Percentiles rank a stretch among this genome's conserved stretches.
These are phyloP conservation scores for Trididemnum nubilum DNA, from an alignment of 23 tunicate species.

Conservation along the genomic window DNA sequence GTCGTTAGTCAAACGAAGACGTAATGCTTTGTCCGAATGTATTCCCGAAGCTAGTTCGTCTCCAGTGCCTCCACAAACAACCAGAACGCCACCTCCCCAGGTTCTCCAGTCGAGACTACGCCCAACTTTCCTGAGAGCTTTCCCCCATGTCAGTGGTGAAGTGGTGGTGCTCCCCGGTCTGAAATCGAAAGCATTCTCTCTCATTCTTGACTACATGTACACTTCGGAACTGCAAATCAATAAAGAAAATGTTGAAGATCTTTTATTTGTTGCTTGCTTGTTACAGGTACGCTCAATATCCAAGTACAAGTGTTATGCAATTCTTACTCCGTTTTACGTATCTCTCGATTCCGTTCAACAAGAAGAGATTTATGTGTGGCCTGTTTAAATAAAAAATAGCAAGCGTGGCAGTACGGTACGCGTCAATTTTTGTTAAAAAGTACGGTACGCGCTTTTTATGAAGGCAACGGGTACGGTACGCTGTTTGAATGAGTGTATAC, in stretches of 20 bases:
- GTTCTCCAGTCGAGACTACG: not conserved
- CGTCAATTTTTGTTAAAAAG: no score
- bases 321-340: no score
- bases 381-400: no score
- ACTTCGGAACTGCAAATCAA: slow-evolving; percentile 9
- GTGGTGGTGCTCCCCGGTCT: slow-evolving; percentile 43
- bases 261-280: slow-evolving; percentile 24
- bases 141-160: not conserved
- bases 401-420: no score
- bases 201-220: slow-evolving; percentile 47
- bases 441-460: no score
- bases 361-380: no score
- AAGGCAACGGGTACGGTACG: no score
- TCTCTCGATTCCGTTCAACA: no score
- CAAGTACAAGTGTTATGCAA: no score
- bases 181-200: slow-evolving; percentile 23
- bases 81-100: not conserved
- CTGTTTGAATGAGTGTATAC: no score
- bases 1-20: not conserved
- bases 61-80: not conserved
- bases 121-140: no score
- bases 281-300: slow-evolving; percentile 24
- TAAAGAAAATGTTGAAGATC: slow-evolving; percentile 27
- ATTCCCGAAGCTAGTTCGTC: slow-evolving; percentile 6
- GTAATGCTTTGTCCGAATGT: slow-evolving; percentile 15